These are phyloP conservation scores for Deroplatys truncata DNA, from an alignment of 2,888 invertebrate species.

Conservation along the genomic window DNA sequence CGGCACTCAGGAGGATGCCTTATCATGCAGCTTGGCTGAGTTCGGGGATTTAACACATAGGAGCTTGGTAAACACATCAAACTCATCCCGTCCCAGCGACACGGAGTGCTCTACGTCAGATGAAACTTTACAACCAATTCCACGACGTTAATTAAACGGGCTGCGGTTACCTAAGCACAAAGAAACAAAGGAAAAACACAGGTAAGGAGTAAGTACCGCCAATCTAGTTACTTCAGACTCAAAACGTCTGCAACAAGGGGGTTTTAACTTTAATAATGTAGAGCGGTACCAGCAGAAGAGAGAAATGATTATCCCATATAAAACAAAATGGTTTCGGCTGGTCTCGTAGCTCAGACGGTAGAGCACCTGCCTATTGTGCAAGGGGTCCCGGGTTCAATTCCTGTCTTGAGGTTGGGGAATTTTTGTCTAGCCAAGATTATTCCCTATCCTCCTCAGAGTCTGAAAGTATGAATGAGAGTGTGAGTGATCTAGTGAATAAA, in stretches of 20 bases:
- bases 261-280: not conserved
- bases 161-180: not conserved
- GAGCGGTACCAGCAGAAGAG: not conserved
- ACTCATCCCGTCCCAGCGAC: not conserved
- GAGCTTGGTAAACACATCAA: not conserved
- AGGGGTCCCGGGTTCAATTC: too few relatives aligned
- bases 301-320: not conserved
- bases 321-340: too few relatives aligned
- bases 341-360: too few relatives aligned
- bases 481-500: too few relatives aligned
- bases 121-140: not conserved
- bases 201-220: not conserved
- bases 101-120: not conserved
- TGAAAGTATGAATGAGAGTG: too few relatives aligned
- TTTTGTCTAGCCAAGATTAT: too few relatives aligned
- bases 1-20: not conserved
- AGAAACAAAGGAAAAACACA: not conserved
- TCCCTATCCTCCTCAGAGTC: too few relatives aligned
- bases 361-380: too few relatives aligned
- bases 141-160: not conserved
- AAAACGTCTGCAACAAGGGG: not conserved
- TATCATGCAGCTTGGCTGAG: not conserved
- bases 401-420: too few relatives aligned
- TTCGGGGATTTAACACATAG: not conserved
- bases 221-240: not conserved